phyloP scores from a whole-genome alignment of 2,113 vertebrate genomes.

The Archilochus colubris region DNA sequence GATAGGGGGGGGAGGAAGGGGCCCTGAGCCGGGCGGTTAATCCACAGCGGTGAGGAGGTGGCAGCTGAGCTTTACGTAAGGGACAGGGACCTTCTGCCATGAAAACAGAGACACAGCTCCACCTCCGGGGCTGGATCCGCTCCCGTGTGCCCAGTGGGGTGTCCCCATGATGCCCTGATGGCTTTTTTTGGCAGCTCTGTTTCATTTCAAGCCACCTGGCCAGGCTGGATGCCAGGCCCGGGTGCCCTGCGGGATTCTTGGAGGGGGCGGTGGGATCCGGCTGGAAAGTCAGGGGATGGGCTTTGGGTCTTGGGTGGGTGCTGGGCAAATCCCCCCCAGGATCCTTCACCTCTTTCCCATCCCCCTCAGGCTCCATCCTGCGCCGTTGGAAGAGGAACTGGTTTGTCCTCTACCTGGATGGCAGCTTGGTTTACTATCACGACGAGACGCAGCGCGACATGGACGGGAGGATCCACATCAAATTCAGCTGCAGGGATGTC shows the following conservation, averaged over 20 bases:
- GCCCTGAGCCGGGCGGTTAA: not conserved
- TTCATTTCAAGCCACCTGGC: not conserved
- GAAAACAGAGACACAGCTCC: not conserved
- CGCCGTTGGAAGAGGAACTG: slow-evolving; percentile 95
- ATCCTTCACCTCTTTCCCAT: not conserved
- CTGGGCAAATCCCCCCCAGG: rapidly evolving
- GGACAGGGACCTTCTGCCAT: not conserved
- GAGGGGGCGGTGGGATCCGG: not conserved
- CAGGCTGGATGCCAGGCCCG: rapidly evolving
- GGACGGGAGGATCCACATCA: slow-evolving; percentile 85
- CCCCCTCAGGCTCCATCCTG: slow-evolving; percentile 80
- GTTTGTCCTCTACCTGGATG: slow-evolving; percentile 94
- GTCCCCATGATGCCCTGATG: not conserved
- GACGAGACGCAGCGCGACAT: slow-evolving; percentile 83
- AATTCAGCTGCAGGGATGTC: slow-evolving; percentile 82
- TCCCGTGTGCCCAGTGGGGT: not conserved
- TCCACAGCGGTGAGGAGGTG: not conserved
- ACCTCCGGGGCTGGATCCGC: not conserved
- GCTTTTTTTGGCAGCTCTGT: not conserved
- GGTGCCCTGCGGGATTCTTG: rapidly evolving
- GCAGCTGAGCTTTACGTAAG: slow-evolving; percentile 11
- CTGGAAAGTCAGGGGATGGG: rapidly evolving
- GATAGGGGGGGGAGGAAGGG: rapidly evolving
- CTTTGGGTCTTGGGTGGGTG: rapidly evolving
- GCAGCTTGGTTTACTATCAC: slow-evolving; percentile 89